Evolutionary conservation across 1,140 invertebrate species (phyloP).

Genomic region (Planococcus citri): DNA sequence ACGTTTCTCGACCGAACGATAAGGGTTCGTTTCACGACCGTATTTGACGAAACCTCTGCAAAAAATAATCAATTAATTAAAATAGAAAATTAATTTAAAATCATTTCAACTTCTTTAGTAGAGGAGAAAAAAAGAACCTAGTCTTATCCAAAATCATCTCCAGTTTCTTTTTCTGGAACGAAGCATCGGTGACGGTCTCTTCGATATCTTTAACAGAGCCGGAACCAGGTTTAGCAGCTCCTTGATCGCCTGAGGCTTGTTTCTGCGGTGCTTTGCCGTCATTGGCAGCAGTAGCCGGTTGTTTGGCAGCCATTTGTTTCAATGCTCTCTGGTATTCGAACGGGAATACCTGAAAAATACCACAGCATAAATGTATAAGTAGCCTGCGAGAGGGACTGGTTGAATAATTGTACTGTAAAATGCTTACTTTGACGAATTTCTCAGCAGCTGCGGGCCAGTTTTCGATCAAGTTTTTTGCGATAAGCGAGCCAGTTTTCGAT

Average conservation of each 20-base stretch:
- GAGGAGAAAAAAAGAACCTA: slow-evolving; percentile 38
- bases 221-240: slow-evolving; percentile 16
- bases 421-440: slow-evolving; percentile 76
- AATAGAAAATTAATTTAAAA: too few species aligned
- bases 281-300: slow-evolving; percentile 36
- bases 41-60: slow-evolving; percentile 90
- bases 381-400: neutral
- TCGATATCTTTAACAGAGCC: slow-evolving; percentile 70
- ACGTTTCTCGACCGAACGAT: slow-evolving; percentile 69
- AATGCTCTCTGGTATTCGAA: slow-evolving; percentile 90
- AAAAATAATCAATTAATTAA: neutral
- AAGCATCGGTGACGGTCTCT: slow-evolving; percentile 62
- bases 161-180: slow-evolving; percentile 59
- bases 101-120: neutral
- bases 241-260: slow-evolving; percentile 32
- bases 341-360: slow-evolving; percentile 84
- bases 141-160: slow-evolving; percentile 82
- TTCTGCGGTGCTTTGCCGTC: slow-evolving; percentile 33
- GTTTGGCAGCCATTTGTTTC: slow-evolving; percentile 53
- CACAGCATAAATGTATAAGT: neutral
- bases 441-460: slow-evolving; percentile 68
- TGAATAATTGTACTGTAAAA: neutral
- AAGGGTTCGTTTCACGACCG: slow-evolving; percentile 68
- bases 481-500: slow-evolving; percentile 75
- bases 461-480: slow-evolving; percentile 65